Base-by-base conservation (phyloP, 2,888 invertebrate species). In the Metopia argyrocephala region DNA sequence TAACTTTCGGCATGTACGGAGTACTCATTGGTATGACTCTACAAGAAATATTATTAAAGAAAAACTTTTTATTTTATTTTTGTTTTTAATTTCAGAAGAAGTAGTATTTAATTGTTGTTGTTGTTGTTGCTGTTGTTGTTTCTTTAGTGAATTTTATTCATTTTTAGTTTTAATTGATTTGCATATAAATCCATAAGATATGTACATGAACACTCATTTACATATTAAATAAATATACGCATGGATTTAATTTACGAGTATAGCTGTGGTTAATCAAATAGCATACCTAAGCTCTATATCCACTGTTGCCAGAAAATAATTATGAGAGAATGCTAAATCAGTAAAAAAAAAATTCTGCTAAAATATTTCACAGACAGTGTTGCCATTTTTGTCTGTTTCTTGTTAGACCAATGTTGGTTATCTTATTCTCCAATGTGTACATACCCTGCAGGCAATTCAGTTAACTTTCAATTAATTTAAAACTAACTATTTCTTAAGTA, bases 81-180 rank as follows among this genome's bases (percentile, higher is more conserved):
- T 21, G 12, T 38, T 59, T 45, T n/a, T n/a, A n/a, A n/a, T n/a
- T 25, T 6, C 18, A 50, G 25, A 18, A 73, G 21, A 66, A 4
- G 38, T 59, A 12, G 4, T 12, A 28, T 21, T 20, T 5, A 0
- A 48, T 48, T 48, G 5, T 74, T 73, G 27, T 57, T 56, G 54
- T 54, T 71, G 31, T 31, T 31, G 31, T 38, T 38, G 31, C 1
- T 38, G 1, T 38, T 38, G 38, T 4, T 38, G 38, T 38, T 12
- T 12, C 38, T 38, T 12, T 15, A 38, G 27, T 27, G 56, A 28
- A 56, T 68, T 62, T 75, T 75, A 59, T 46, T 54, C 62, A 71
- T 76, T 80, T 80, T 80, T 80, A 68, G 52, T 76, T 80, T 80
- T 80, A 80, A 80, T 80, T 80, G 76, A 80, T 80, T 80, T 80